Evolutionary conservation across 64 coral and sea anemone species (phyloP).

Genomic region (Porites australiensis): DNA sequence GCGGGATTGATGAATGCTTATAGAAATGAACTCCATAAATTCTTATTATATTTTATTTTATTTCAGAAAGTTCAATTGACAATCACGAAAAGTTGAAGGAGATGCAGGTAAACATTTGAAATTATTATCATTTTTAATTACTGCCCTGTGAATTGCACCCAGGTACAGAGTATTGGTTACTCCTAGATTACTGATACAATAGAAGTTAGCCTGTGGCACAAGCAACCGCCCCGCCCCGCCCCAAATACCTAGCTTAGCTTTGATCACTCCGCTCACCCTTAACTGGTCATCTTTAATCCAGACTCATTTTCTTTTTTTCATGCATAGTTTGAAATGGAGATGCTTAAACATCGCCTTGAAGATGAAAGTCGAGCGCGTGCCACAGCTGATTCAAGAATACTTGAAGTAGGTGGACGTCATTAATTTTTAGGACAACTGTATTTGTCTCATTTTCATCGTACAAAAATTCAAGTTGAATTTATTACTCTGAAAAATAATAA

Average conservation of each 20-base stretch:
- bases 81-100: slow-evolving; percentile 57
- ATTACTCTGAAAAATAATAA: no score
- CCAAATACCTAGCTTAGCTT: no score
- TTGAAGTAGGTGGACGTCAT: slow-evolving; percentile 67
- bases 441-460: no score
- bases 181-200: no score
- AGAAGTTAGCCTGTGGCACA: no score
- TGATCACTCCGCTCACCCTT: no score
- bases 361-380: slow-evolving; percentile 84
- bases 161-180: no score
- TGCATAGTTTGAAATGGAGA: slow-evolving; percentile 74
- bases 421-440: no score
- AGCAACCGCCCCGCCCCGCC: no score
- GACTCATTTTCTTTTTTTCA: background rate
- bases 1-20: no score
- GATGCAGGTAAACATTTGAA: slow-evolving; percentile 15
- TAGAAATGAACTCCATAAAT: background rate
- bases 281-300: background rate
- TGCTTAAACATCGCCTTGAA: slow-evolving; percentile 70
- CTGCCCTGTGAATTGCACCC: background rate
- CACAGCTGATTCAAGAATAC: slow-evolving; percentile 72
- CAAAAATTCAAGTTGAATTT: no score
- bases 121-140: background rate
- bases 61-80: slow-evolving; percentile 22
- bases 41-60: background rate